Evolutionary conservation across 1,140 invertebrate species (phyloP).

Genomic region (Chelonus insularis): DNA sequence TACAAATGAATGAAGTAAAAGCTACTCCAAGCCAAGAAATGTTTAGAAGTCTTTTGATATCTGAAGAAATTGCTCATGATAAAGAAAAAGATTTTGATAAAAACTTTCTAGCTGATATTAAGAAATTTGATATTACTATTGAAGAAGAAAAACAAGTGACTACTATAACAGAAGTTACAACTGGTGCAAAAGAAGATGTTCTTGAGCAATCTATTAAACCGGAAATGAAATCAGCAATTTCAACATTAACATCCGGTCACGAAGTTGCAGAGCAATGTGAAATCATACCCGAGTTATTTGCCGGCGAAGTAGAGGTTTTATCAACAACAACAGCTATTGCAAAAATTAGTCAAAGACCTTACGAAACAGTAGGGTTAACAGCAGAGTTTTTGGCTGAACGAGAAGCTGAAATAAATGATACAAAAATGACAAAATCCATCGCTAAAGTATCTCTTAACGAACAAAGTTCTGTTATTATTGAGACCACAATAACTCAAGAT

Average conservation of each 20-base stretch:
- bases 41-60: constrained; percentile 46
- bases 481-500: constrained; percentile 39
- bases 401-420: constrained; percentile 34
- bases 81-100: constrained; percentile 49
- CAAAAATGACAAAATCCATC: constrained; percentile 30
- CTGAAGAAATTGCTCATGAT: constrained; percentile 53
- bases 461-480: constrained; percentile 42
- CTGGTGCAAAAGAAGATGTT: constrained; percentile 49
- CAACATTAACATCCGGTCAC: constrained; percentile 35
- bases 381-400: constrained; percentile 39
- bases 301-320: constrained; percentile 30
- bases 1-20: constrained; percentile 36
- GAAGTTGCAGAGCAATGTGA: constrained; percentile 40
- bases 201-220: constrained; percentile 35
- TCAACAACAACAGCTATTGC: constrained; percentile 33
- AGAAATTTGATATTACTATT: constrained; percentile 43
- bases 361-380: constrained; percentile 37
- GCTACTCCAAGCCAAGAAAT: constrained; percentile 38
- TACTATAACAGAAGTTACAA: constrained; percentile 47
- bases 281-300: constrained; percentile 32
- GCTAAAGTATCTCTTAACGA: constrained; percentile 45
- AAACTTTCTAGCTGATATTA: constrained; percentile 43
- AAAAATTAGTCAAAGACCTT: constrained; percentile 37
- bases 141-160: constrained; percentile 50
- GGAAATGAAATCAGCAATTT: constrained; percentile 34